These are phyloP conservation scores for Coenobita brevimanus DNA, from an alignment of 1,140 invertebrate species.

Conservation along the genomic window DNA sequence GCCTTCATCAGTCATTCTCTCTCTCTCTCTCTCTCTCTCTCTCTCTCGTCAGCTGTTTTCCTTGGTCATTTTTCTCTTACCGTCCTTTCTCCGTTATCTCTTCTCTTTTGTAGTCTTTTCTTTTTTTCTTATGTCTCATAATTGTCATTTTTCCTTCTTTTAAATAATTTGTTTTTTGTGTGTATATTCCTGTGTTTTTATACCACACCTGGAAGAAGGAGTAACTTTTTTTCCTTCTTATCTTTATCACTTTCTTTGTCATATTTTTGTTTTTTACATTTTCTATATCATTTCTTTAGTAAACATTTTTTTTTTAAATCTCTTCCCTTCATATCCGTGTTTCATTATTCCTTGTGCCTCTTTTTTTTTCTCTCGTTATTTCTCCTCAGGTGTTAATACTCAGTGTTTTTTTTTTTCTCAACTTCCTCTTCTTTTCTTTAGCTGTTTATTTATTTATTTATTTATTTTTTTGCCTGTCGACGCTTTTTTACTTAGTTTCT, in stretches of 20 bases:
- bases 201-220: too few species aligned
- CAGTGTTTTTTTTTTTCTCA: neutral
- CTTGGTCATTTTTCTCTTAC: too few species aligned
- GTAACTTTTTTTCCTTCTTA: too few species aligned
- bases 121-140: too few species aligned
- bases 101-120: too few species aligned
- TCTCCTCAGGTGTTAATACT: neutral
- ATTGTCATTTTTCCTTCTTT: too few species aligned
- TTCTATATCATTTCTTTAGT: neutral
- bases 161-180: too few species aligned
- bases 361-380: neutral
- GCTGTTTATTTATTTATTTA: neutral
- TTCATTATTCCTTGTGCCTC: neutral
- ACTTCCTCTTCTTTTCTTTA: neutral
- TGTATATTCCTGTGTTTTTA: too few species aligned
- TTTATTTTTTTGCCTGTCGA: neutral
- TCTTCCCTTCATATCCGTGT: neutral
- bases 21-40: too few species aligned
- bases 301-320: neutral
- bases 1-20: too few species aligned
- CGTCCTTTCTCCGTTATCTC: too few species aligned
- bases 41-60: too few species aligned
- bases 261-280: neutral
- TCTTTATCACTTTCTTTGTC: neutral
- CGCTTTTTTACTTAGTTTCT: neutral